Evolutionary conservation across 2,113 vertebrate genomes (phyloP).

Genomic region (Amphiprion ocellaris): DNA sequence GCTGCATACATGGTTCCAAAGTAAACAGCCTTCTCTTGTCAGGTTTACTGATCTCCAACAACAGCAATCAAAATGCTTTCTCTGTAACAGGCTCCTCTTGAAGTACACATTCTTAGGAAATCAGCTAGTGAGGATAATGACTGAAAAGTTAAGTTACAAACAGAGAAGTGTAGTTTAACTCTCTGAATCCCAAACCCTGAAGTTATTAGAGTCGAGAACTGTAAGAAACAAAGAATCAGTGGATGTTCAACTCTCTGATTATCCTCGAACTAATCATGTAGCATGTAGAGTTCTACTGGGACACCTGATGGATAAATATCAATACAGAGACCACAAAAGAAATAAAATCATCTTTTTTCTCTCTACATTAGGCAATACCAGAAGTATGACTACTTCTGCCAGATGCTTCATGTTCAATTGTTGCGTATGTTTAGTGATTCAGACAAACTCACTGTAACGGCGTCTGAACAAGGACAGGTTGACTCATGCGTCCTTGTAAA

Average conservation of each 20-base stretch:
- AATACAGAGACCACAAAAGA: neutral
- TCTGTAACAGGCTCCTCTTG: slow-evolving; percentile 16
- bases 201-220: no score
- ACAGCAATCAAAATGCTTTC: slow-evolving; percentile 35
- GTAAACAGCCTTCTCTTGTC: slow-evolving; percentile 54
- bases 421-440: slow-evolving; percentile 25
- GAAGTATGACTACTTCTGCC: neutral
- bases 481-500: slow-evolving; percentile 47
- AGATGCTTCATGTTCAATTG: neutral
- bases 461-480: slow-evolving; percentile 31
- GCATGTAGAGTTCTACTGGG: no score
- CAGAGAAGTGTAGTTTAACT: neutral
- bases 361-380: no score
- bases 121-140: neutral
- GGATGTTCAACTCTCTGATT: no score
- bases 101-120: slow-evolving; percentile 50
- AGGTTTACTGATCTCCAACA: slow-evolving; percentile 41
- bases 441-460: neutral
- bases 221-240: no score
- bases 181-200: no score
- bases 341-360: no score
- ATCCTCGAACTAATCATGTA: no score
- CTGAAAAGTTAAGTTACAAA: neutral
- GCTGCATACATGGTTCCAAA: slow-evolving; percentile 33
- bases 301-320: neutral